Evolutionary conservation across 2,888 invertebrate genomes (phyloP), one percentile per base, ranked within the genome.

Genomic region (Lottia scabra): DNA sequence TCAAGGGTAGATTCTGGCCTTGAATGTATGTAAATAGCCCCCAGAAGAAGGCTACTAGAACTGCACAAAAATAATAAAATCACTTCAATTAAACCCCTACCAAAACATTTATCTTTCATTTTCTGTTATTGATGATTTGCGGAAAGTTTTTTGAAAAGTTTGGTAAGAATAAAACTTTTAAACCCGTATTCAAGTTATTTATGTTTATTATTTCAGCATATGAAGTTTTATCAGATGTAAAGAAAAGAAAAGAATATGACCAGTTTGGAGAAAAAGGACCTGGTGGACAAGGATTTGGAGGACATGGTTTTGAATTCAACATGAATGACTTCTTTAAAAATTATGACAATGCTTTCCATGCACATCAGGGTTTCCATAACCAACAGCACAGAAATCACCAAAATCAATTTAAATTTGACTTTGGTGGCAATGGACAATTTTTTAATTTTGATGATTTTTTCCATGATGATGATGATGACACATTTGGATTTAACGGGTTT

Each of bases 191-290:
- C n/a, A n/a, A n/a, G n/a, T n/a, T n/a, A n/a, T n/a, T n/a, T n/a
- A n/a, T n/a, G n/a, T 64, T n/a, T 65, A 26, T 27, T 68, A 63
- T 84, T 87, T 48, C 81, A 91, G 91, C 91, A 0, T 91, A 91
- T 83, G 91, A 91, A 83, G 84, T 90, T 13, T 79, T 91, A 46
- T 87, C 89, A 27, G 90, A 91, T 81, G 79, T 85, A 15, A 88
- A 90, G 2, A 91, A 91, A 75, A 78, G 90, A 67, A 84, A 83
- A 74, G 80, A 89, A 45, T 91, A 91, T 79, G 91, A 91, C 79
- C 82, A 83, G 75, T 88, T 85, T 81, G 91, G 91, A 27, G 88
- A 89, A 65, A 82, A 85, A n/a, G 87, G 84, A 69, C 79, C 78
- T 12, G 76, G 77, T 13, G 71, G 75, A 67, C 80, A 79, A 43